Evolutionary conservation across 1,140 invertebrate genomes (phyloP).

Genomic region (Platyscapa corneri): DNA sequence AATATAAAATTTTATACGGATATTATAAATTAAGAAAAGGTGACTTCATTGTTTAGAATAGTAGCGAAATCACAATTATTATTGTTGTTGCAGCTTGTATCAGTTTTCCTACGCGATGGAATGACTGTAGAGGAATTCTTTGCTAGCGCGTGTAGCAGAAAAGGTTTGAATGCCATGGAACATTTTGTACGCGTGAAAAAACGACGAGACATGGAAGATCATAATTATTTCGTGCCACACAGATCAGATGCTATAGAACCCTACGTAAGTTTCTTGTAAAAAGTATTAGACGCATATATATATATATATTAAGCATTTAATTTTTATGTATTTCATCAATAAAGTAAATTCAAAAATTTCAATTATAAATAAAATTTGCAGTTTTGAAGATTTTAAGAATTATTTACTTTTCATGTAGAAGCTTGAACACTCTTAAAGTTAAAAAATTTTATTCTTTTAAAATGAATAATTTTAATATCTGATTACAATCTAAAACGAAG

Average conservation of each 20-base stretch:
- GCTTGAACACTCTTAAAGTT: no score
- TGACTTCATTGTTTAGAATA: not conserved
- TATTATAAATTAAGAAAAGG: no score
- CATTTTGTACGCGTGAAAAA: conserved; percentile 97
- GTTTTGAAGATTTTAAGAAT: no score
- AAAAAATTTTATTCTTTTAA: no score
- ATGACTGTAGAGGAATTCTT: conserved; percentile 98
- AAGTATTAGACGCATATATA: not conserved
- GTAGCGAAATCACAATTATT: not conserved
- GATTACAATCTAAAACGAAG: no score
- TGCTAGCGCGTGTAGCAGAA: conserved; percentile 90
- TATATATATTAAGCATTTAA: not conserved
- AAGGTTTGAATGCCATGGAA: conserved; percentile 93
- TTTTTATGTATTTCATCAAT: not conserved
- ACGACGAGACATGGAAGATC: conserved; percentile 94
- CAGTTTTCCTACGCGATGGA: conserved; percentile 88
- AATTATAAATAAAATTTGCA: no score
- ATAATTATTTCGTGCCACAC: conserved; percentile 96
- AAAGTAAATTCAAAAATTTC: not conserved
- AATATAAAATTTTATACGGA: no score
- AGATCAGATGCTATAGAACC: conserved; percentile 94
- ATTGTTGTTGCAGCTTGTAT: conserved; percentile 78
- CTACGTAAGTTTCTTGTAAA: conserved; percentile 83
- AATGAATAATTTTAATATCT: no score
- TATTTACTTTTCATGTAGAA: no score